These are phyloP conservation scores for Galeruca laticollis DNA, from an alignment of 2,888 invertebrate genomes.

Conservation along the genomic window DNA sequence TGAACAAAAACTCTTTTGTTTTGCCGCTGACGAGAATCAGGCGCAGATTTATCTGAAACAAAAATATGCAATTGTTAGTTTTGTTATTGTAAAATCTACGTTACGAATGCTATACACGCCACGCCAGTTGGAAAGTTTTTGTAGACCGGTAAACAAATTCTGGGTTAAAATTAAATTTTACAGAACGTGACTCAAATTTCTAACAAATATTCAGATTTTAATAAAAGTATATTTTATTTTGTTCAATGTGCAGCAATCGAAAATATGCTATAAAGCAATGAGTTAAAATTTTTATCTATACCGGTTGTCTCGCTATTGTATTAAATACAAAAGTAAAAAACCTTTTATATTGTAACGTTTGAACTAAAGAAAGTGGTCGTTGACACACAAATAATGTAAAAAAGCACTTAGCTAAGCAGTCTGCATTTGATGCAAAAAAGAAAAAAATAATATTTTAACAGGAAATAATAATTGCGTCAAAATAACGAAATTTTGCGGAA, in stretches of 20 bases:
- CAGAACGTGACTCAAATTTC: background rate
- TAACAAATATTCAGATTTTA: background rate
- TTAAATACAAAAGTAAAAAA: too few species aligned
- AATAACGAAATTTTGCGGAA: too few species aligned
- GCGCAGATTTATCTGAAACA: slow-evolving; percentile 93
- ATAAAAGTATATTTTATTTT: background rate
- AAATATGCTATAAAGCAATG: background rate
- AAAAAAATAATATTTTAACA: too few species aligned
- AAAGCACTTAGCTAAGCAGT: too few species aligned
- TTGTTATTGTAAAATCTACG: background rate
- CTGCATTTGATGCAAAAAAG: too few species aligned
- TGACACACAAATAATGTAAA: too few species aligned
- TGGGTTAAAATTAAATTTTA: background rate
- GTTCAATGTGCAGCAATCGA: background rate
- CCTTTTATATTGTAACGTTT: too few species aligned
- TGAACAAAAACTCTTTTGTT: slow-evolving; percentile 99
- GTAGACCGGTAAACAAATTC: background rate
- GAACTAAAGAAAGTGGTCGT: too few species aligned
- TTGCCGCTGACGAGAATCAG: slow-evolving; percentile 99
- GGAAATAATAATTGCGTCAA: too few species aligned
- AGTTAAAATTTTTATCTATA: too few species aligned
- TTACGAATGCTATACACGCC: background rate
- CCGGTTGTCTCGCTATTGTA: too few species aligned
- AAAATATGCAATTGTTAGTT: slow-evolving; percentile 12
- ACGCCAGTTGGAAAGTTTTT: background rate